These are phyloP conservation scores for Samia ricini DNA, from an alignment of 1,140 invertebrate species.

Conservation along the genomic window DNA sequence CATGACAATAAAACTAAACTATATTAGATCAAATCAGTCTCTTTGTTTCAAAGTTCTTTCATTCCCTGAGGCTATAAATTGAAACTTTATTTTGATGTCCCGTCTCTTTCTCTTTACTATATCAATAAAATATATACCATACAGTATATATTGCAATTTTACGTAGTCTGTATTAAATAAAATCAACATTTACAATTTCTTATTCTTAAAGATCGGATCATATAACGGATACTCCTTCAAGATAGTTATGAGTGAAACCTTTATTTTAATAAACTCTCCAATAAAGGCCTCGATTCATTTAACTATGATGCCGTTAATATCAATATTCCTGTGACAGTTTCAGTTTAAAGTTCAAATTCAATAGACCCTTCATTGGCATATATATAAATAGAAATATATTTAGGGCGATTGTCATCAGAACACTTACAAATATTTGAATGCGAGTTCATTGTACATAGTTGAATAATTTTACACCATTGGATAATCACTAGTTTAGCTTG, in stretches of 20 bases:
- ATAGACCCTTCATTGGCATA: background rate
- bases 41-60: too few relatives aligned
- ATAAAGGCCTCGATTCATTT: background rate
- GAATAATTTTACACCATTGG: constrained; percentile 16
- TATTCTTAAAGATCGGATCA: too few relatives aligned
- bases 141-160: too few relatives aligned
- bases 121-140: too few relatives aligned
- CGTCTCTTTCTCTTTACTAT: too few relatives aligned
- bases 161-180: too few relatives aligned
- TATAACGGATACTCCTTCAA: too few relatives aligned
- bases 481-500: constrained; percentile 36
- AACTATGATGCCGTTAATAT: background rate
- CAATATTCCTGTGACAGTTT: background rate
- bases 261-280: background rate
- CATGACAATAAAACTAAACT: too few relatives aligned
- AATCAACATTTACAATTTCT: too few relatives aligned
- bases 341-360: background rate
- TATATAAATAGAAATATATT: background rate
- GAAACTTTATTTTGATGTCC: too few relatives aligned
- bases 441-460: constrained; percentile 10
- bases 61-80: too few relatives aligned
- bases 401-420: background rate
- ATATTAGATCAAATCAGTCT: too few relatives aligned
- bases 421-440: background rate
- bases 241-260: background rate